A percentile compares a stretch with the other conserved stretches of the same genome.
These are phyloP conservation scores for Nylanderia fulva DNA, from an alignment of 1,140 invertebrate genomes.

Conservation along the genomic window DNA sequence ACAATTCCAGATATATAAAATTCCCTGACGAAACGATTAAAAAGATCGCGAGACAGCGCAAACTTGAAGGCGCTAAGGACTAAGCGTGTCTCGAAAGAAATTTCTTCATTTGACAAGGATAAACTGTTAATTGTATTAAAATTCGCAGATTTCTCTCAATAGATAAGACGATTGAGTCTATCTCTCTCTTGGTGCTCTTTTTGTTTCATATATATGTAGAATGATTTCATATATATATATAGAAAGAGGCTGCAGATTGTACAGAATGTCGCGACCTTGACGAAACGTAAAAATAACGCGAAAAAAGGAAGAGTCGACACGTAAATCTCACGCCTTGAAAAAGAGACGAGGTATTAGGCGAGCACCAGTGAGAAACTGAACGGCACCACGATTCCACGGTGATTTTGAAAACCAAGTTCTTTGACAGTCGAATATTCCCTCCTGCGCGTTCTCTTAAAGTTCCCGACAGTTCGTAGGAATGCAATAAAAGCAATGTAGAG, in stretches of 20 bases:
- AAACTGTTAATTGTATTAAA: neutral
- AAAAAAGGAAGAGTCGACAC: constrained; percentile 15
- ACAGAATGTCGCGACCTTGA: constrained; percentile 63
- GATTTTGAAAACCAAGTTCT: constrained; percentile 22
- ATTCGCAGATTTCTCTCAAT: neutral
- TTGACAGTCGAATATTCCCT: neutral
- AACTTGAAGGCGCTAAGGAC: neutral
- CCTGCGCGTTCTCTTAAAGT: neutral
- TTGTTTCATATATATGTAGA: constrained; percentile 24
- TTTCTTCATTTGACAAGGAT: neutral
- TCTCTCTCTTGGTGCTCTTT: constrained; percentile 20
- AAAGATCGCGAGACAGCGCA: neutral
- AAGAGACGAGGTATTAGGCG: neutral
- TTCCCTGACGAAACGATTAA: neutral
- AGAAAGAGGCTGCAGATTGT: constrained; percentile 52
- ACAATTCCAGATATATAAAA: no score
- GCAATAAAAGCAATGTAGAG: constrained; percentile 7
- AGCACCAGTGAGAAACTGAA: neutral
- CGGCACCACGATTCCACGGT: neutral
- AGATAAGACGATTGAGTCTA: neutral
- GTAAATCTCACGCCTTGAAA: neutral
- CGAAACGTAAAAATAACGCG: constrained; percentile 41
- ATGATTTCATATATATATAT: constrained; percentile 46
- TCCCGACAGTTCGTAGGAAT: constrained; percentile 17
- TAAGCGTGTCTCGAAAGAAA: neutral